phyloP scores from a whole-genome alignment of 2,113 vertebrate species.

The Protobothrops flavoviridis region DNA sequence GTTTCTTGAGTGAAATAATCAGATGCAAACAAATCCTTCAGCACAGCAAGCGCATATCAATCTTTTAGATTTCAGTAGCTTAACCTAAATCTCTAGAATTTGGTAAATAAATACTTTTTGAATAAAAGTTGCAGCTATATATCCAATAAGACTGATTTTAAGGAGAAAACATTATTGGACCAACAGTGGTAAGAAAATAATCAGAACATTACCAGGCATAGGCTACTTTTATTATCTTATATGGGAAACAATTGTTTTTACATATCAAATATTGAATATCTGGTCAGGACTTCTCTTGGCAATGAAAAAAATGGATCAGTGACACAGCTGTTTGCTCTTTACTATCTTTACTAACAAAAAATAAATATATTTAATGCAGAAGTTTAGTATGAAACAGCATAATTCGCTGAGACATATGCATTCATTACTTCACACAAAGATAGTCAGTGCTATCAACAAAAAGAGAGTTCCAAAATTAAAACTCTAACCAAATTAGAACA shows the following conservation, averaged over 20 bases:
- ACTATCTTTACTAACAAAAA: neutral
- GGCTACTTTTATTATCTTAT: neutral
- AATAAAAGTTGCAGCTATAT: neutral
- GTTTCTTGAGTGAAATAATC: neutral
- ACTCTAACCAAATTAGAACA: neutral
- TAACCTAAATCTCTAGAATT: neutral
- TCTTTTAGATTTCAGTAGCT: neutral
- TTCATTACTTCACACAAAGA: neutral
- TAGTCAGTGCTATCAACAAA: neutral
- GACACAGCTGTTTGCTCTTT: neutral
- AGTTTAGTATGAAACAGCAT: neutral
- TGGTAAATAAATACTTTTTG: neutral
- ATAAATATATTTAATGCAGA: neutral
- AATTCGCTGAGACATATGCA: neutral
- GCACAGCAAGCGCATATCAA: neutral
- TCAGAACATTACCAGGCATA: neutral
- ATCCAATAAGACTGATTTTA: neutral
- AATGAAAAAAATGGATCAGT: neutral
- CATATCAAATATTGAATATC: neutral
- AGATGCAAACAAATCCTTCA: neutral
- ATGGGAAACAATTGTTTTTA: neutral
- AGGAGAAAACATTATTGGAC: neutral
- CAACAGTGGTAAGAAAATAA: neutral
- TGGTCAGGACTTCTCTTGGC: neutral
- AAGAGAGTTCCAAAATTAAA: neutral